Conservation (phyloP, 2,888 invertebrate genomes). For the Nasonovia ribisnigri region DNA sequence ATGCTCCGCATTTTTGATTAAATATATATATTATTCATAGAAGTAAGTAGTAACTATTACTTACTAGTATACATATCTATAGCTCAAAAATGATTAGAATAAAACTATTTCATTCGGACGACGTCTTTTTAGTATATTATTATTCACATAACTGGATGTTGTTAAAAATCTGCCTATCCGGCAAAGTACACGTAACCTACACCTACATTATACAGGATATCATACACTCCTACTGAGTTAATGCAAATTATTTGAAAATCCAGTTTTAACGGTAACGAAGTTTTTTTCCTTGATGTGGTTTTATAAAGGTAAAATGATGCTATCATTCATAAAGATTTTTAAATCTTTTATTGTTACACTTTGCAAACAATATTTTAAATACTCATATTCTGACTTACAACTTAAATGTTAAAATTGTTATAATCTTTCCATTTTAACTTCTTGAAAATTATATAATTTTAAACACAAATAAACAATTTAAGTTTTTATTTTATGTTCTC, state of each 20-base stretch:
- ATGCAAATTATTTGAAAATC: conserved; percentile 56
- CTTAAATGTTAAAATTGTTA: background rate
- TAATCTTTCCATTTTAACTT: background rate
- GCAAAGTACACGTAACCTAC: background rate
- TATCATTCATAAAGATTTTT: background rate
- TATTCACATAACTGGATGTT: conserved; percentile 18
- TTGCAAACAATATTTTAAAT: background rate
- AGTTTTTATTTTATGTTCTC: background rate
- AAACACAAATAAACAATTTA: background rate
- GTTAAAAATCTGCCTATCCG: conserved; percentile 11
- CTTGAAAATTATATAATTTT: background rate
- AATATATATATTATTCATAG: background rate
- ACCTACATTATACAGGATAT: background rate
- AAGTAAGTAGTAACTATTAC: background rate
- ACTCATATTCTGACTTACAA: background rate
- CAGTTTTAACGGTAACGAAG: conserved; percentile 61
- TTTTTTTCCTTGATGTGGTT: conserved; percentile 3
- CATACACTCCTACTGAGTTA: background rate
- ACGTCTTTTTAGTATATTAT: background rate
- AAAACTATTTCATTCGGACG: background rate
- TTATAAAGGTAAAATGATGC: conserved; percentile 11
- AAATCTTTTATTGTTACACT: background rate
- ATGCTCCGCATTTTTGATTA: background rate
- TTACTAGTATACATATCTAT: background rate
- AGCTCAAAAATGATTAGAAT: background rate